A percentile compares a stretch with the other conserved stretches of the same genome.
phyloP scores from a whole-genome alignment of 1,140 invertebrate species.

The Bombus sylvicola region DNA sequence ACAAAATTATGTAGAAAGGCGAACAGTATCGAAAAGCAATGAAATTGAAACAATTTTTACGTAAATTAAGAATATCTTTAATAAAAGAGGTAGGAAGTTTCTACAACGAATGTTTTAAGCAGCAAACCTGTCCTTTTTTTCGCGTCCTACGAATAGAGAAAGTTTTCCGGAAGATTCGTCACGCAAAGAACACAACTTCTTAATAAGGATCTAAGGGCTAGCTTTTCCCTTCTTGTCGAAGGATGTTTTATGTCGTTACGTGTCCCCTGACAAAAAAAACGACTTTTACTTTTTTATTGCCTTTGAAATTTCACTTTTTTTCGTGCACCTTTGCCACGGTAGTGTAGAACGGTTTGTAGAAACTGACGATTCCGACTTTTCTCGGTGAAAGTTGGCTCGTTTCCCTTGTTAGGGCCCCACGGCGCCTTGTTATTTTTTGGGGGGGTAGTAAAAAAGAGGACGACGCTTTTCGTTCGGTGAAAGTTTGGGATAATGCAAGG shows the following conservation, averaged over 20 bases:
- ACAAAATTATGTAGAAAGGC: no score
- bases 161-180: slow-evolving; percentile 14
- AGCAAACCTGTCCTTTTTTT: neutral
- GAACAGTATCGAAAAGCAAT: no score
- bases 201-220: neutral
- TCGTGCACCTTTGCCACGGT: slow-evolving; percentile 31
- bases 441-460: slow-evolving; percentile 37
- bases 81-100: no score
- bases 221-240: slow-evolving; percentile 37
- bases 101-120: neutral
- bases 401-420: slow-evolving; percentile 13
- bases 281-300: slow-evolving; percentile 72
- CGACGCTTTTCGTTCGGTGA: slow-evolving; percentile 43
- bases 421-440: slow-evolving; percentile 47
- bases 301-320: slow-evolving; percentile 43
- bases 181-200: slow-evolving; percentile 11
- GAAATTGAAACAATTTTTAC: no score
- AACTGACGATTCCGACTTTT: slow-evolving; percentile 50
- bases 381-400: slow-evolving; percentile 73
- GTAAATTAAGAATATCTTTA: rapidly evolving
- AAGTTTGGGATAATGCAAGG: slow-evolving; percentile 55
- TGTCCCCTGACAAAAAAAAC: slow-evolving; percentile 33
- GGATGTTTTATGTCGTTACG: neutral
- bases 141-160: neutral
- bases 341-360: slow-evolving; percentile 58